Conservation (phyloP, 2,888 invertebrate species). For the Agrochola macilenta region DNA sequence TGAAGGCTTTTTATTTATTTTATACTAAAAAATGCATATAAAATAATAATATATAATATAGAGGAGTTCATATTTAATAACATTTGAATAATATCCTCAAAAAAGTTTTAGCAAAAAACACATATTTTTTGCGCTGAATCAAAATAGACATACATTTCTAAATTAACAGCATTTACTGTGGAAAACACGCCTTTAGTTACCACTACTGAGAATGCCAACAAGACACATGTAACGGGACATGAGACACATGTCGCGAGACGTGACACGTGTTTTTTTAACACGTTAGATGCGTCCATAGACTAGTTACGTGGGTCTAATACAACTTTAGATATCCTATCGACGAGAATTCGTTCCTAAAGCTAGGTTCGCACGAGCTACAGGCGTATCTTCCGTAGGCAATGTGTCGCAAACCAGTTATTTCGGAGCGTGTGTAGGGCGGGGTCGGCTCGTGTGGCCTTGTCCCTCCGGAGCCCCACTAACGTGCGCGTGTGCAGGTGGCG, state of each 20-base stretch:
- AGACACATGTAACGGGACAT: conserved; percentile 6
- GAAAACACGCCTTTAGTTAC: conserved; percentile 49
- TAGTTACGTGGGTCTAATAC: conserved; percentile 1
- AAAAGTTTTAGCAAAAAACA: background rate
- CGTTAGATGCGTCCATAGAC: background rate
- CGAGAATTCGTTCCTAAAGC: background rate
- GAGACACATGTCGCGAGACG: background rate
- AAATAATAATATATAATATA: background rate
- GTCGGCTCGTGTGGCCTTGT: conserved; percentile 39
- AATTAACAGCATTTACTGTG: conserved; percentile 43
- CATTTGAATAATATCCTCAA: background rate
- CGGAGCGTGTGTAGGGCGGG: conserved; percentile 53
- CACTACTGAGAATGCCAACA: background rate
- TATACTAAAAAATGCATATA: background rate
- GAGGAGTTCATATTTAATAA: background rate
- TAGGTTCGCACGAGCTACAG: conserved; percentile 19
- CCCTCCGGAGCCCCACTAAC: conserved; percentile 22
- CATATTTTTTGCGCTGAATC: background rate
- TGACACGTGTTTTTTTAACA: conserved; percentile 10
- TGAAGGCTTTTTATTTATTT: background rate
- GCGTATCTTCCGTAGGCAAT: conserved; percentile 50
- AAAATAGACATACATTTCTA: background rate
- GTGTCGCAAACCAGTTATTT: conserved; percentile 49
- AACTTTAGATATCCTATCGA: background rate
- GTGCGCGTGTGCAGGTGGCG: conserved; percentile 70